A percentile compares a stretch with the other conserved stretches of the same genome.
These are phyloP conservation scores for Callithrix jacchus DNA, from an alignment of 2,113 vertebrate species.

Conservation along the genomic window DNA sequence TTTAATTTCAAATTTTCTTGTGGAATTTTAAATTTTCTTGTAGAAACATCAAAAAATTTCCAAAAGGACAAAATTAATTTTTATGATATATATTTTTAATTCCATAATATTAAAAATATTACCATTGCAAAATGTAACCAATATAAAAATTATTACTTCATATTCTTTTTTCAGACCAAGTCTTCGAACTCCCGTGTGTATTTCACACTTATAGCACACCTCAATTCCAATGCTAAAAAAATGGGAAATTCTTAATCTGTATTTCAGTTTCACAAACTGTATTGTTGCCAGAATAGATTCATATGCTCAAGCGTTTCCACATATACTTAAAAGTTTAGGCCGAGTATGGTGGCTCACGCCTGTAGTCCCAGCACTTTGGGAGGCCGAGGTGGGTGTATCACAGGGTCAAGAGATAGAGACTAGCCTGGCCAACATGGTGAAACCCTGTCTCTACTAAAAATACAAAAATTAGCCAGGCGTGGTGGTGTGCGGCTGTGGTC, in stretches of 20 bases:
- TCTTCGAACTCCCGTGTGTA: not conserved
- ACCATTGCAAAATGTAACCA: not conserved
- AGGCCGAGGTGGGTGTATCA: no score
- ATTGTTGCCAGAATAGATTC: not conserved
- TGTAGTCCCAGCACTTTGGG: no score
- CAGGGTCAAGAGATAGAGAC: no score
- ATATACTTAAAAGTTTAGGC: not conserved
- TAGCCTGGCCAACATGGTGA: no score
- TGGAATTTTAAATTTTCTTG: not conserved
- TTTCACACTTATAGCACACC: not conserved
- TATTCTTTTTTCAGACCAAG: not conserved
- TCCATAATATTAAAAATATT: not conserved
- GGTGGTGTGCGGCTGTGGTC: no score
- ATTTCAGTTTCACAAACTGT: not conserved
- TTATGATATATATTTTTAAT: not conserved
- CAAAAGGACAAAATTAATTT: not conserved
- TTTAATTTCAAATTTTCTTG: no score
- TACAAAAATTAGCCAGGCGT: no score
- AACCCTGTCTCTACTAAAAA: no score
- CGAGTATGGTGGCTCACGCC: accelerated
- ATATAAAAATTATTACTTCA: not conserved
- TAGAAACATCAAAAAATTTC: not conserved
- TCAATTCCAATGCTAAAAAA: not conserved
- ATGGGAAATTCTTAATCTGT: not conserved
- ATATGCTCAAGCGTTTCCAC: not conserved